Conservation (phyloP, 1,140 invertebrate species). For the Zaprionus lachaisei region DNA sequence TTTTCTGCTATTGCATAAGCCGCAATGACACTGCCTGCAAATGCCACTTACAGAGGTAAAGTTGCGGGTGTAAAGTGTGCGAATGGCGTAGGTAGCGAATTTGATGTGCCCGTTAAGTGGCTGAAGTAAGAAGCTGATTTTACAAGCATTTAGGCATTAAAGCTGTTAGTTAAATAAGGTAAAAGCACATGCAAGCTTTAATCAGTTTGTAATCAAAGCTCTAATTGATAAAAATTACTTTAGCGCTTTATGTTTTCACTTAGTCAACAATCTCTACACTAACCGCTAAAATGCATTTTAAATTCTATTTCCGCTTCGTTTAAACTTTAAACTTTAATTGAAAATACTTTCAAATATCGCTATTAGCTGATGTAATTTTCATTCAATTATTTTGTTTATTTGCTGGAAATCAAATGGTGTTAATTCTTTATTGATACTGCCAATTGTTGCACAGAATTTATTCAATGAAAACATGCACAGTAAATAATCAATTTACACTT, state of each 20-base stretch:
- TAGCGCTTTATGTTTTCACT: too few relatives aligned
- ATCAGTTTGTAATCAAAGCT: too few relatives aligned
- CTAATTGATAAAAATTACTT: too few relatives aligned
- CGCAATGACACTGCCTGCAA: constrained; percentile 14
- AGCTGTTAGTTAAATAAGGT: too few relatives aligned
- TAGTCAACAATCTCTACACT: neutral
- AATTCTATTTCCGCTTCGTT: neutral
- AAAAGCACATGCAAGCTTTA: too few relatives aligned
- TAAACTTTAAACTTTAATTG: neutral
- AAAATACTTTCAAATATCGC: neutral
- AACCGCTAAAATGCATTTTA: neutral
- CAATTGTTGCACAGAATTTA: constrained; percentile 25
- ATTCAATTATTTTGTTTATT: neutral
- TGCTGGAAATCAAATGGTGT: neutral
- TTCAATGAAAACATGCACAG: constrained; percentile 9
- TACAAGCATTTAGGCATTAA: neutral
- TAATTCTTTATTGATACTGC: constrained; percentile 12
- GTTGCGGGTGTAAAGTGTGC: neutral
- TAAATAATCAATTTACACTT: neutral
- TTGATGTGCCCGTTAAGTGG: neutral
- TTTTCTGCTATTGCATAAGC: constrained; percentile 20
- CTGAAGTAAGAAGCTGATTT: neutral
- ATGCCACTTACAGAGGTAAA: constrained; percentile 6
- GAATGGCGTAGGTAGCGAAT: neutral
- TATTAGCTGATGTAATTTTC: neutral